These are phyloP conservation scores for Mallotus villosus DNA, from an alignment of 2,797 vertebrate genomes.

Conservation along the genomic window DNA sequence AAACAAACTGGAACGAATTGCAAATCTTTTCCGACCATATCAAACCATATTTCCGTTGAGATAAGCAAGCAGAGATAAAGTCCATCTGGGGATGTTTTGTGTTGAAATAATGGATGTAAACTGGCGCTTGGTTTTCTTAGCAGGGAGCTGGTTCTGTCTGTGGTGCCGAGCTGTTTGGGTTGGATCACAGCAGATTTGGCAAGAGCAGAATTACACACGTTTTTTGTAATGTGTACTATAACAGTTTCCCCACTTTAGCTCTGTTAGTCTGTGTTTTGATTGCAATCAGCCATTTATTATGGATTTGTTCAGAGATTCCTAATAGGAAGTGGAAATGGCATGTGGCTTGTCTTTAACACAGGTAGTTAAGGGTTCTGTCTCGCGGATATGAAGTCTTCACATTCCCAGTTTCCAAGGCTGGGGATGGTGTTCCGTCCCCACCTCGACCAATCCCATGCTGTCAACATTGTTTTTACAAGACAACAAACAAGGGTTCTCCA, in stretches of 20 bases:
- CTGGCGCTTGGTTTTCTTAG: no score
- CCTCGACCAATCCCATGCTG: no score
- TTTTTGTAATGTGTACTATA: constrained; percentile 55
- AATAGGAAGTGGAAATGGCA: not conserved
- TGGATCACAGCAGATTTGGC: constrained; percentile 61
- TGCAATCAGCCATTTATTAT: not conserved
- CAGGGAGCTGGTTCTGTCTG: constrained; percentile 49
- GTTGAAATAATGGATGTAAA: no score
- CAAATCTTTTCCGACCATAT: not conserved
- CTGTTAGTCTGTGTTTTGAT: not conserved
- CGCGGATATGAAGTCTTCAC: no score
- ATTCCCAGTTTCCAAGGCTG: no score
- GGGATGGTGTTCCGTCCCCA: no score
- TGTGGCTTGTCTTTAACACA: not conserved
- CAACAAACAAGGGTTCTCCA: no score
- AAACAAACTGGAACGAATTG: not conserved
- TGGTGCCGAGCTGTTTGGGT: constrained; percentile 58
- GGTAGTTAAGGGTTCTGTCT: not conserved
- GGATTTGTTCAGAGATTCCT: not conserved
- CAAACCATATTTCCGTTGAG: constrained; percentile 49
- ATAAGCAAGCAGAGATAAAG: constrained; percentile 43
- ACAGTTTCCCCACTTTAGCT: constrained; percentile 23
- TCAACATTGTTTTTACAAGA: no score
- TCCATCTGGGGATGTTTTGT: constrained; percentile 27
- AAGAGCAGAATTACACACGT: constrained; percentile 1